These are phyloP conservation scores for Melinaea marsaeus DNA, from an alignment of 2,888 invertebrate genomes.

Conservation along the genomic window DNA sequence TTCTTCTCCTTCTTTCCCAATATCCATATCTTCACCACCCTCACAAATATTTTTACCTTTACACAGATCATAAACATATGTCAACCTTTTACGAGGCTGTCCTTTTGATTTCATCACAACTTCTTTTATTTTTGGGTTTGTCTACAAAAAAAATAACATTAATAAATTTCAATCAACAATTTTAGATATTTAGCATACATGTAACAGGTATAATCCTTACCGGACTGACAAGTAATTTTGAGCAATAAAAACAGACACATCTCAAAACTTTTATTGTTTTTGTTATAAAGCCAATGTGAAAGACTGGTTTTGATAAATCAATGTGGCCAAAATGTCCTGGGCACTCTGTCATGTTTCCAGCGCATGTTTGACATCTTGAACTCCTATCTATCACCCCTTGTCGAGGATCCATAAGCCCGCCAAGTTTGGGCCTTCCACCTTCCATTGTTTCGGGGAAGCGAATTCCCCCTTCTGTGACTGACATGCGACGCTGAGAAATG, in stretches of 20 bases:
- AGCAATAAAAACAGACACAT: constrained; percentile 99
- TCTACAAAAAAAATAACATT: constrained; percentile 69
- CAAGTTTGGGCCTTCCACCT: constrained; percentile 97
- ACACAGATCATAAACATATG: constrained; percentile 97
- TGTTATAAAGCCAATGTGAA: constrained; percentile 97
- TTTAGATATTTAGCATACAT: constrained; percentile 29
- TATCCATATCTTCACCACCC: constrained; percentile 98
- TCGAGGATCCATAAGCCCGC: constrained; percentile 99
- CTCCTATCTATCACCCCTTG: constrained; percentile 98
- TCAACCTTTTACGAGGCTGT: constrained; percentile 94
- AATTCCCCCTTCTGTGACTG: constrained; percentile 97
- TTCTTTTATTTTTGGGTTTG: constrained; percentile 95
- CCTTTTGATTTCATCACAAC: constrained; percentile 97
- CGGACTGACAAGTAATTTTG: constrained; percentile 95
- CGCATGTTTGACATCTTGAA: constrained; percentile 96
- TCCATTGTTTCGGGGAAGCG: constrained; percentile 99
- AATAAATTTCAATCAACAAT: constrained; percentile 5
- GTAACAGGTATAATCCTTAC: constrained; percentile 76
- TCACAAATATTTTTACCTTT: constrained; percentile 99
- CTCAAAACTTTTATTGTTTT: constrained; percentile 98
- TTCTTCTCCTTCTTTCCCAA: constrained; percentile 86
- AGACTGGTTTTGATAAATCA: constrained; percentile 98
- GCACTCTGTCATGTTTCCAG: constrained; percentile 98
- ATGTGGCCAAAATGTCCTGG: constrained; percentile 99
- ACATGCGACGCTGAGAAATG: constrained; percentile 92